phyloP scores from a whole-genome alignment of 2,888 invertebrate genomes.

The Glaucopsyche alexis region DNA sequence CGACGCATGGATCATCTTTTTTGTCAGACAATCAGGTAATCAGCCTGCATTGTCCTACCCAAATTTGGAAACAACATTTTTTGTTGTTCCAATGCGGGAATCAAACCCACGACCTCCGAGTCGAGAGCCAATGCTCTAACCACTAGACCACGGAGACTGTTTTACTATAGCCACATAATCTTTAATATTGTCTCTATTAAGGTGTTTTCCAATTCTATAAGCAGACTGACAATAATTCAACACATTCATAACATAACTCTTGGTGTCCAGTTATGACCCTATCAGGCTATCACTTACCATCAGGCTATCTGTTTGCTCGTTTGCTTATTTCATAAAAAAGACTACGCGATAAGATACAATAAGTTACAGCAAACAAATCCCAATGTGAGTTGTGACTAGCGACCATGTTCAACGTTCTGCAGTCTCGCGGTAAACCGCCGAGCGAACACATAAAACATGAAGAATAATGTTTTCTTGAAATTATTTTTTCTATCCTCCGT shows the following conservation, averaged over 20 bases:
- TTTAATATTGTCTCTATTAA: neutral
- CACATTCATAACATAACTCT: too few species aligned
- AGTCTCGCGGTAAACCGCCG: neutral
- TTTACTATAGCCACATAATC: neutral
- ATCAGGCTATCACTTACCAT: neutral
- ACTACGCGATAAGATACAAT: neutral
- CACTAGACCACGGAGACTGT: too few species aligned
- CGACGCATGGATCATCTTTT: too few species aligned
- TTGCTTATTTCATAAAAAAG: neutral
- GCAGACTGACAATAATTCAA: too few species aligned
- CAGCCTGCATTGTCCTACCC: too few species aligned
- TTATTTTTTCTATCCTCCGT: neutral
- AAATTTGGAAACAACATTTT: too few species aligned
- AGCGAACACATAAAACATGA: neutral
- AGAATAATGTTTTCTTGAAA: slow-evolving; percentile 6
- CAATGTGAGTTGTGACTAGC: neutral
- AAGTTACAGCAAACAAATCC: slow-evolving; percentile 11
- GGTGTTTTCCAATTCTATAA: too few species aligned
- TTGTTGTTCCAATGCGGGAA: too few species aligned
- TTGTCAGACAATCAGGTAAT: too few species aligned
- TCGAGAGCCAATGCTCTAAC: too few species aligned
- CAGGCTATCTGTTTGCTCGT: slow-evolving; percentile 18
- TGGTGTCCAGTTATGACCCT: too few species aligned
- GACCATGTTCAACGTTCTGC: neutral
- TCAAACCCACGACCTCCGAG: too few species aligned